A percentile compares a stretch with the other conserved stretches of the same genome.
phyloP scores from a whole-genome alignment of 2,888 invertebrate genomes.

The Cybosia mesomella region DNA sequence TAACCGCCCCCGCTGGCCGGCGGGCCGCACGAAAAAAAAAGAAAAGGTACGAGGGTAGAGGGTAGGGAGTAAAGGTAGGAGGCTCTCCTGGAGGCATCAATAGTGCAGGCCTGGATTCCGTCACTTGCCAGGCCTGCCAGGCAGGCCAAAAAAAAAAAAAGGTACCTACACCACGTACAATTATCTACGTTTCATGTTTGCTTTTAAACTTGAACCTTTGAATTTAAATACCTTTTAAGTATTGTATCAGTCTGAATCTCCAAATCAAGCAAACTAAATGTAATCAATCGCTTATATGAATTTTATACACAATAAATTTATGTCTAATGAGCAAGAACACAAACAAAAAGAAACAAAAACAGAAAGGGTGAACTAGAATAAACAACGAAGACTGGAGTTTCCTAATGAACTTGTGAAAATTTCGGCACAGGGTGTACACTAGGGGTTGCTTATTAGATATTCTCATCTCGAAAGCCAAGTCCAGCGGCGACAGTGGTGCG shows the following conservation, averaged over 20 bases:
- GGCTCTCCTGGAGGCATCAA: too few relatives aligned
- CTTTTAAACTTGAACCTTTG: too few relatives aligned
- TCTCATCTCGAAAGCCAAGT: conserved; percentile 68
- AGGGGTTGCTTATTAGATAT: conserved; percentile 77
- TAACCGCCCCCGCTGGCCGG: too few relatives aligned
- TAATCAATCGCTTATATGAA: conserved; percentile 1
- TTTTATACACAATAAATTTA: conserved; percentile 24
- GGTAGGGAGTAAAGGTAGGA: too few relatives aligned
- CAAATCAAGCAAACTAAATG: background rate
- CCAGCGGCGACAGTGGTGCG: conserved; percentile 59
- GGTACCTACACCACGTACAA: too few relatives aligned
- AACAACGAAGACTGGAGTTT: conserved; percentile 74
- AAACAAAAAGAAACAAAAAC: conserved; percentile 66
- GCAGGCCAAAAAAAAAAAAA: too few relatives aligned
- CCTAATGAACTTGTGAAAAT: conserved; percentile 79
- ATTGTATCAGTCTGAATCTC: background rate
- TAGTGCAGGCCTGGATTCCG: too few relatives aligned
- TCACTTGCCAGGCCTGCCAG: too few relatives aligned
- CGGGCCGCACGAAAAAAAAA: too few relatives aligned
- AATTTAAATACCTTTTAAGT: too few relatives aligned
- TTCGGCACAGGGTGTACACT: conserved; percentile 67
- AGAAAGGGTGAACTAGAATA: conserved; percentile 71
- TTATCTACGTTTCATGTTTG: too few relatives aligned
- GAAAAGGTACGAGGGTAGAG: too few relatives aligned
- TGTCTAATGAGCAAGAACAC: conserved; percentile 62